These are phyloP conservation scores for Hydrochoerus hydrochaeris DNA, from an alignment of 2,113 vertebrate species.

Conservation along the genomic window DNA sequence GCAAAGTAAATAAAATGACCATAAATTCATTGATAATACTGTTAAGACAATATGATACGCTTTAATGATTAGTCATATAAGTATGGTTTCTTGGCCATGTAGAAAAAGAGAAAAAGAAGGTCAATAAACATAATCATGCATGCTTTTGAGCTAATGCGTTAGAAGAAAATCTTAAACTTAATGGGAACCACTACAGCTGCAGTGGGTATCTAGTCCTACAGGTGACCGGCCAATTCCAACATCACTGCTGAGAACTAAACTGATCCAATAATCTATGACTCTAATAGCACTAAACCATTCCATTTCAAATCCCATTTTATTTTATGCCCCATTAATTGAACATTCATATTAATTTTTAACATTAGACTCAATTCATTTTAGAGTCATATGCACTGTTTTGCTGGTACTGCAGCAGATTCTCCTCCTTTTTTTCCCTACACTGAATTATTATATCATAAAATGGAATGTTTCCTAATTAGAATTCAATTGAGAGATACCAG, in stretches of 20 bases:
- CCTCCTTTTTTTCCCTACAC: slow-evolving; percentile 22
- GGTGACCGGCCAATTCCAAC: slow-evolving; percentile 16
- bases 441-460: slow-evolving; percentile 56
- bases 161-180: slow-evolving; percentile 52
- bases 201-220: slow-evolving; percentile 15
- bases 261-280: neutral
- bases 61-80: slow-evolving; percentile 79
- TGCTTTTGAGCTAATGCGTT: slow-evolving; percentile 62
- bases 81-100: slow-evolving; percentile 77
- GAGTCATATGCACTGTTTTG: slow-evolving; percentile 39
- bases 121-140: slow-evolving; percentile 73
- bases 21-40: slow-evolving; percentile 71
- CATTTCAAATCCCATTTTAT: slow-evolving; percentile 39
- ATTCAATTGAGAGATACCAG: slow-evolving; percentile 24
- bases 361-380: slow-evolving; percentile 49
- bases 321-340: slow-evolving; percentile 61
- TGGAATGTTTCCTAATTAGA: slow-evolving; percentile 48
- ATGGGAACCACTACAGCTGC: slow-evolving; percentile 47
- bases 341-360: slow-evolving; percentile 62
- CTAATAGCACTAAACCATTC: neutral
- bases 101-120: slow-evolving; percentile 64
- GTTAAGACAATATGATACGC: slow-evolving; percentile 65
- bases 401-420: neutral
- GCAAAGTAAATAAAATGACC: slow-evolving; percentile 81
- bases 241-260: slow-evolving; percentile 26